Evolutionary conservation across 35 echinoderm and acorn worm genomes (phyloP).

Genomic region (Acanthaster planci): DNA sequence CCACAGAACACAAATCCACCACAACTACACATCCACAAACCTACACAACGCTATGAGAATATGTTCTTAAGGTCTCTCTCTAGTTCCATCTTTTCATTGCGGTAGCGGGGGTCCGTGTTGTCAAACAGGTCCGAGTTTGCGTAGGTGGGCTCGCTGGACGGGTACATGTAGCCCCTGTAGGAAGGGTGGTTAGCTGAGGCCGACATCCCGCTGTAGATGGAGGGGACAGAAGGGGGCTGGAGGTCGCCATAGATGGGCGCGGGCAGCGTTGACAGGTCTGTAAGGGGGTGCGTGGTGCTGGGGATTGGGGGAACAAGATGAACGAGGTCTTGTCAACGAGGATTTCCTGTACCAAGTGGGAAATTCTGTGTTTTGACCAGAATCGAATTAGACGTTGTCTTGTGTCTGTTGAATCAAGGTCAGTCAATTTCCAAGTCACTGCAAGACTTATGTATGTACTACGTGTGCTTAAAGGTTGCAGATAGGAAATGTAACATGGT

Average conservation of each 20-base stretch:
- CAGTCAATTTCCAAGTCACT: too few species aligned
- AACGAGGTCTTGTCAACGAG: too few species aligned
- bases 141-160: not conserved
- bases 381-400: too few species aligned
- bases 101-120: not conserved
- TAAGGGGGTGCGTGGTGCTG: not conserved
- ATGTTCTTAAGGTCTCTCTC: slow-evolving; percentile 1
- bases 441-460: too few species aligned
- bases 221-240: not conserved
- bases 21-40: not conserved
- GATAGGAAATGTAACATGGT: too few species aligned
- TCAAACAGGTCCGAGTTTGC: not conserved
- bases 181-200: too few species aligned
- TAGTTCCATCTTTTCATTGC: not conserved
- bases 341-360: too few species aligned
- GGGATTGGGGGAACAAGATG: not conserved
- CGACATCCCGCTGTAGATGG: not conserved
- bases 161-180: too few species aligned
- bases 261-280: not conserved
- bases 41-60: not conserved
- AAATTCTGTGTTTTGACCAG: too few species aligned
- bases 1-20: too few species aligned
- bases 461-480: too few species aligned
- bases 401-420: too few species aligned
- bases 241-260: not conserved